Base-by-base conservation (phyloP, 2,888 invertebrate genomes). In the Vannuccia rotundouncinata region DNA sequence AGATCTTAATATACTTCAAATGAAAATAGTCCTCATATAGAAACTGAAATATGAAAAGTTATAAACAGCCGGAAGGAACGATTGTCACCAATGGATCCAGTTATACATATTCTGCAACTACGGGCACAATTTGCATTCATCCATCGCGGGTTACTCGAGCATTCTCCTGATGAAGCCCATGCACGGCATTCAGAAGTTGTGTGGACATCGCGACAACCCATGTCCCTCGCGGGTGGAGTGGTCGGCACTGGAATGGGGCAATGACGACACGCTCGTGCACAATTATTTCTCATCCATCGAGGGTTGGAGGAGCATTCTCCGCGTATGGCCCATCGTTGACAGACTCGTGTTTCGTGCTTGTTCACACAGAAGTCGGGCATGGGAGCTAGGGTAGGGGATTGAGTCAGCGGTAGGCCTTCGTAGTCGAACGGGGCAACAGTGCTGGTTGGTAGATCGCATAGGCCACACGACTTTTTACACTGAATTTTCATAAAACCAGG, bases 281-380 rank as follows among this genome's bases (percentile, higher is more conserved):
- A 77, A 45, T 45, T 77, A 27, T 30, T 45, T 25, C 27, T n/a
- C 77, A 77, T 77, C 17, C 5, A 77, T 45, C 27, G 10, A 1
- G 31, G 77, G 31, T 77, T 77, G 31, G 31, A 27, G 2, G 45
- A 17, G 22, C 77, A 77, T n/a, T 77, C 77, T 13, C 77, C 77
- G 27, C 1, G n/a, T 5, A 1, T 45, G 1, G 1, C 27, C 77
- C 77, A 77, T 1, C 22, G 17, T 1, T 77, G 31, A 31, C 77
- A 77, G 2, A 2, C 2, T 45, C 59, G n/a, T 1, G 31, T 45
- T 2, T 77, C 59, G 45, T 25, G 17, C 59, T 2, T 2, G 27
- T 77, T 45, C 2, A 13, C 1, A 77, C 77, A 77, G 25, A n/a
- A 31, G 25, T 31, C 29, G 25, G 22, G 31, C 30, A 77, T 30